Evolutionary conservation across 1,140 invertebrate genomes (phyloP).

Genomic region (Mactra quadrangularis): DNA sequence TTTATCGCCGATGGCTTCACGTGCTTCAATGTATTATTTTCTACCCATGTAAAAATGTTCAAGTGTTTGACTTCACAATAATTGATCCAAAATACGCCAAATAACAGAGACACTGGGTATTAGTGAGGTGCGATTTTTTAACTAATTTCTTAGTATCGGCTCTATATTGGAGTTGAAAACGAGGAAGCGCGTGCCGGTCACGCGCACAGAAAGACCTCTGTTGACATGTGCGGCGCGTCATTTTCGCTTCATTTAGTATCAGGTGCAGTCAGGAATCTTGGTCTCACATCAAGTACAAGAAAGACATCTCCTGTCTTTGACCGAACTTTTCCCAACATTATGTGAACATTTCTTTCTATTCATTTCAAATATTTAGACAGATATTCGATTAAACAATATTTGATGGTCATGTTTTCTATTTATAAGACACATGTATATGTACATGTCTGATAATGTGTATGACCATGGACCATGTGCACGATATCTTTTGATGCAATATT

Average conservation of each 20-base stretch:
- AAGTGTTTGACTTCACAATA: constrained; percentile 29
- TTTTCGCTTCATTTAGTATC: constrained; percentile 52
- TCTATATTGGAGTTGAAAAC: constrained; percentile 22
- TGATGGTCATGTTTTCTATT: no score
- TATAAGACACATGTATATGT: no score
- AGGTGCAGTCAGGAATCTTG: constrained; percentile 39
- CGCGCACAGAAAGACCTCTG: constrained; percentile 48
- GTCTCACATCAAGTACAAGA: neutral
- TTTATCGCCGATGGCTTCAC: constrained; percentile 34
- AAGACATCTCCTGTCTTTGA: neutral
- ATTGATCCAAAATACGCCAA: constrained; percentile 39
- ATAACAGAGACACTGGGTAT: constrained; percentile 41
- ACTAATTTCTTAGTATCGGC: constrained; percentile 36
- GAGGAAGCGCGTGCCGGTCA: constrained; percentile 38
- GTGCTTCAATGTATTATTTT: constrained; percentile 3
- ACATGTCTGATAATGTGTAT: no score
- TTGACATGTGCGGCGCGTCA: constrained; percentile 50
- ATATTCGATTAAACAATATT: no score
- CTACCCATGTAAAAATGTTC: neutral
- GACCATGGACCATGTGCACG: no score
- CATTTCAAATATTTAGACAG: no score
- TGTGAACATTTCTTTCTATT: no score
- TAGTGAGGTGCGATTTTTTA: constrained; percentile 35
- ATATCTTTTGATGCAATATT: no score
- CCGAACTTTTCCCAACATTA: neutral